A percentile compares a stretch with the other conserved stretches of the same genome.
Evolutionary conservation across 1,140 invertebrate genomes (phyloP).

Genomic region (Nephila pilipes): DNA sequence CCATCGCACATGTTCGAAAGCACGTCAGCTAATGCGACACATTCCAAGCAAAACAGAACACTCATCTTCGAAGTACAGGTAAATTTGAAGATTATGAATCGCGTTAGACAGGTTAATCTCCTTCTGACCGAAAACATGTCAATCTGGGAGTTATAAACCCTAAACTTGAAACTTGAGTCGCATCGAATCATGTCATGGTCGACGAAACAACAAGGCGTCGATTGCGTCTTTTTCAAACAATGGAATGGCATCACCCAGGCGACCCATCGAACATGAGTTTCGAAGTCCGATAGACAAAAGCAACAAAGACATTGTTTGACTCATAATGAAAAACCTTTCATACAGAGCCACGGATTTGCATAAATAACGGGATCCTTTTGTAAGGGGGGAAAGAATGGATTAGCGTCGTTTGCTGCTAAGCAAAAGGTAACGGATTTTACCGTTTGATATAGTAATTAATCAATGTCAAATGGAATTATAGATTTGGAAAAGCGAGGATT

Average conservation of each 20-base stretch:
- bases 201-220: conserved; percentile 23
- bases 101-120: conserved; percentile 41
- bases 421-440: no score
- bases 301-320: conserved; percentile 20
- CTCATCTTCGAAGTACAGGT: not conserved
- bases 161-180: conserved; percentile 20
- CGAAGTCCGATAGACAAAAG: conserved; percentile 34
- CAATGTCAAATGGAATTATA: no score
- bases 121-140: not conserved
- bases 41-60: not conserved
- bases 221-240: not conserved
- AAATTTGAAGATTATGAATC: not conserved
- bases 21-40: no score
- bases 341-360: not conserved
- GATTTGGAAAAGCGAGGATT: no score
- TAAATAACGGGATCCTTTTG: not conserved
- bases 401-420: no score
- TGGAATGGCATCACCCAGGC: conserved; percentile 31
- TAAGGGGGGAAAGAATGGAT: no score
- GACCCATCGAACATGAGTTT: conserved; percentile 37
- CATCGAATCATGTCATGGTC: conserved; percentile 36
- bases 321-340: not conserved
- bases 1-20: no score
- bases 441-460: no score
- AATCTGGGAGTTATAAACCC: not conserved